Conservation (phyloP, 30 jellyfish, hydroid and myxozoan genomes). For the Aurelia sp. region DNA sequence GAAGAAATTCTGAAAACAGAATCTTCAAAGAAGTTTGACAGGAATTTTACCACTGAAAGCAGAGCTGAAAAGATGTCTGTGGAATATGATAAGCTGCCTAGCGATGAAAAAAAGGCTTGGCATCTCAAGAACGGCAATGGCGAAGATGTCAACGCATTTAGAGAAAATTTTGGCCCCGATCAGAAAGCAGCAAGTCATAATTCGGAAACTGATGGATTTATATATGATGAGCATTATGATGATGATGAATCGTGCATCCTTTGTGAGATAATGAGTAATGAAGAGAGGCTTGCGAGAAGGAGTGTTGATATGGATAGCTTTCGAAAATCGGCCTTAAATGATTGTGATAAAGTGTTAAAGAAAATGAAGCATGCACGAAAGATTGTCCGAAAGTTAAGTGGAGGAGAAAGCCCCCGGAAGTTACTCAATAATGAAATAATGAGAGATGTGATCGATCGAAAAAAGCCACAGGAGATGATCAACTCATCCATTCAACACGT, state of each 20-base stretch:
- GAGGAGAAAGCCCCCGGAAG: constrained; percentile 14
- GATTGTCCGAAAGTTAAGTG: constrained; percentile 38
- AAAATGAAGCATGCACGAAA: constrained; percentile 33
- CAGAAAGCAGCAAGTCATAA: neutral
- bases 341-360: constrained; percentile 44
- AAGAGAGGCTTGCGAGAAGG: constrained; percentile 32
- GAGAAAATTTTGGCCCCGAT: neutral
- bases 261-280: constrained; percentile 48
- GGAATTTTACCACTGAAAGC: too few relatives aligned
- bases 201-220: neutral
- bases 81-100: too few relatives aligned
- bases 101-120: neutral
- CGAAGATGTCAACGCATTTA: too few relatives aligned
- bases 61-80: too few relatives aligned
- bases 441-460: neutral
- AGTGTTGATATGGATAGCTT: constrained; percentile 58
- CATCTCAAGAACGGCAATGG: neutral
- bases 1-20: neutral
- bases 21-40: neutral
- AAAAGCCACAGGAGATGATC: neutral
- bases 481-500: too few relatives aligned
- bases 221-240: neutral
- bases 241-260: constrained; percentile 45
- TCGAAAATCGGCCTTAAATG: constrained; percentile 31
- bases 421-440: neutral